Evolutionary conservation across 1,140 invertebrate species (phyloP), one percentile per base, ranked within the genome.

Genomic region (Trachelipus rathkii): DNA sequence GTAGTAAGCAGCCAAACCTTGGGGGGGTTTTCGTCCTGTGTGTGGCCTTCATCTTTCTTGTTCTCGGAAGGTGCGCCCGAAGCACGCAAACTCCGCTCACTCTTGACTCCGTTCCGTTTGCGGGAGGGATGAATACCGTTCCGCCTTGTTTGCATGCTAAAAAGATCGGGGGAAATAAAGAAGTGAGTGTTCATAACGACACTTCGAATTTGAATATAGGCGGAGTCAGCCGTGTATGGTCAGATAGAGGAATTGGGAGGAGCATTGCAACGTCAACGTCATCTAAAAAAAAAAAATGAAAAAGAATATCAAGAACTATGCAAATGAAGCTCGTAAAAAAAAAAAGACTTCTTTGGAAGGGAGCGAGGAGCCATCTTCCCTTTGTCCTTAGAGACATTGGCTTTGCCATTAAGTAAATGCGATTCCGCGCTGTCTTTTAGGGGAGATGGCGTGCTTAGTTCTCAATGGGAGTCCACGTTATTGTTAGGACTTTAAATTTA

Each of bases 381-480:
- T 19, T 60, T 60, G 2, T 60, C 50, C 50, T 60, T 19, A 3
- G 50, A 60, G 50, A 60, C 50, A 60, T 60, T 60, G 50, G 19
- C 50, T 60, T 19, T 13, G 11, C 50, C 50, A 60, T 60, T 60
- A 60, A 13, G 11, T 60, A 60, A 60, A 60, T 60, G 50, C 50
- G 50, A 60, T 60, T 60, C 50, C 8, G n/a, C 50, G 50, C 50
- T 15, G 50, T 60, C 50, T 60, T 60, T 60, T 60, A 60, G 50
- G 50, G 50, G 50, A 60, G 50, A 60, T 60, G 50, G 50, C 50
- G 50, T 60, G 50, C 50, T 60, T 60, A 60, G 11, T 60, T 60
- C 50, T 60, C 50, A 60, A 8, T 19, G 50, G 50, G 50, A 60
- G 19, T 60, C 50, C 50, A 19, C 50, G 50, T 60, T 60, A 60